phyloP scores from a whole-genome alignment of 2,797 vertebrate genomes.

The Lagocephalus sceleratus region DNA sequence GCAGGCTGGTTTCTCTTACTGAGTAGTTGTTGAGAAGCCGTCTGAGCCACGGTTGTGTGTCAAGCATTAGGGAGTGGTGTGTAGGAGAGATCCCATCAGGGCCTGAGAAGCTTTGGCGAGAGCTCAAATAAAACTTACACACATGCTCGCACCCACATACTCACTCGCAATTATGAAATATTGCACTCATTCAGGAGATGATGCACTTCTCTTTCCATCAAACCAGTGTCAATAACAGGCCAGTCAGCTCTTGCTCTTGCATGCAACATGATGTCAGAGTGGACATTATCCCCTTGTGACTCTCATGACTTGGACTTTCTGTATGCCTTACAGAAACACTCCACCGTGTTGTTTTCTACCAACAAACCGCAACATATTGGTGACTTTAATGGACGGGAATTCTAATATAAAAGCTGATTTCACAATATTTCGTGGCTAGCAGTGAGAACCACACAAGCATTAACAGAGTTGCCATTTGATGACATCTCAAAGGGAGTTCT shows the following conservation, averaged over 20 bases:
- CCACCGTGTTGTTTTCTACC: slow-evolving; percentile 39
- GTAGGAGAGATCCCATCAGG: slow-evolving; percentile 45
- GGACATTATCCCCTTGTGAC: slow-evolving; percentile 28
- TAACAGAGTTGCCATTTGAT: slow-evolving; percentile 17
- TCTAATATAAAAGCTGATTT: slow-evolving; percentile 16
- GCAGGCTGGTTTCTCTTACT: slow-evolving; percentile 43
- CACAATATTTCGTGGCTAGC: slow-evolving; percentile 15
- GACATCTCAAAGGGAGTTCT: slow-evolving; percentile 22
- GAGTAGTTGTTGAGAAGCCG: slow-evolving; percentile 54
- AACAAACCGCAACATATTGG: slow-evolving; percentile 38
- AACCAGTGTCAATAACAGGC: slow-evolving; percentile 33
- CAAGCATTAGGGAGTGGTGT: slow-evolving; percentile 43
- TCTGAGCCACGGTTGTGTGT: slow-evolving; percentile 47
- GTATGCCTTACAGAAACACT: slow-evolving; percentile 26
- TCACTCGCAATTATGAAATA: slow-evolving; percentile 37
- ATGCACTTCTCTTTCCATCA: slow-evolving; percentile 32
- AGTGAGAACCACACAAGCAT: slow-evolving; percentile 11
- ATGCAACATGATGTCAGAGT: slow-evolving; percentile 51
- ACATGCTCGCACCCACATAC: slow-evolving; percentile 22
- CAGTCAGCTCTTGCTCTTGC: slow-evolving; percentile 40
- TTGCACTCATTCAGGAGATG: slow-evolving; percentile 29
- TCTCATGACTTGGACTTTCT: slow-evolving; percentile 37
- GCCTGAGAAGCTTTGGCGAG: slow-evolving; percentile 43
- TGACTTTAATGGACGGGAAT: slow-evolving; percentile 45
- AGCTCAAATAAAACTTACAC: slow-evolving; percentile 43